Evolutionary conservation across 2,797 vertebrate species (phyloP).

Genomic region (Limosa lapponica): DNA sequence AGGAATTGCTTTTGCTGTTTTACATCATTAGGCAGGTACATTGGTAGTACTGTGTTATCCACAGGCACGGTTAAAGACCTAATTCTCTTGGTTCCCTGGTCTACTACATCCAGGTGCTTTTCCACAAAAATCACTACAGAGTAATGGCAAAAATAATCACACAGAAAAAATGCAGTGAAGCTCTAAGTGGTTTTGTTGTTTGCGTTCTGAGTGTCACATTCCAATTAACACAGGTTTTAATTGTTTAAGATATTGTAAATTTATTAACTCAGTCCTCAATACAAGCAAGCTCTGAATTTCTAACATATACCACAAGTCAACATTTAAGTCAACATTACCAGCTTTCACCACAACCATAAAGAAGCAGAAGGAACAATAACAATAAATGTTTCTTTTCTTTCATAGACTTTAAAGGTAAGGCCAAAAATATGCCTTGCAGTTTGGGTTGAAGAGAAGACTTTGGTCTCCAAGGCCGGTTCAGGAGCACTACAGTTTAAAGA

Average conservation of each 20-base stretch:
- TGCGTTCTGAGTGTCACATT: not conserved
- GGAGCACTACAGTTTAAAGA: not conserved
- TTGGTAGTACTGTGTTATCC: not conserved
- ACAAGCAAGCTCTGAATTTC: slow-evolving; percentile 1
- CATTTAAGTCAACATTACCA: not conserved
- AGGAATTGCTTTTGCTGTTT: not conserved
- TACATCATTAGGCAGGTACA: not conserved
- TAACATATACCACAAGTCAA: not conserved
- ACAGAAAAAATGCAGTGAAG: not conserved
- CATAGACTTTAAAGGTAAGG: not conserved
- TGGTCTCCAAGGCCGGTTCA: not conserved
- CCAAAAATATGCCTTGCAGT: not conserved
- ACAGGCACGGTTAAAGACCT: not conserved
- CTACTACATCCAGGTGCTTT: not conserved
- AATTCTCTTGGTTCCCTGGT: not conserved
- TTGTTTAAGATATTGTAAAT: not conserved
- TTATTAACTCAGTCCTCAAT: slow-evolving; percentile 1
- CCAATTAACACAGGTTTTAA: not conserved
- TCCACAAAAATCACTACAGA: not conserved
- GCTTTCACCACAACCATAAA: not conserved
- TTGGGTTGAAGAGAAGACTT: not conserved
- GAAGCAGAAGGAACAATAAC: not conserved
- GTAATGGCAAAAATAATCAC: not conserved
- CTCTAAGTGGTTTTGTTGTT: not conserved
- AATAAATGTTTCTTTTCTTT: not conserved